phyloP scores from a whole-genome alignment of 2,113 vertebrate species.

The Tautogolabrus adspersus region DNA sequence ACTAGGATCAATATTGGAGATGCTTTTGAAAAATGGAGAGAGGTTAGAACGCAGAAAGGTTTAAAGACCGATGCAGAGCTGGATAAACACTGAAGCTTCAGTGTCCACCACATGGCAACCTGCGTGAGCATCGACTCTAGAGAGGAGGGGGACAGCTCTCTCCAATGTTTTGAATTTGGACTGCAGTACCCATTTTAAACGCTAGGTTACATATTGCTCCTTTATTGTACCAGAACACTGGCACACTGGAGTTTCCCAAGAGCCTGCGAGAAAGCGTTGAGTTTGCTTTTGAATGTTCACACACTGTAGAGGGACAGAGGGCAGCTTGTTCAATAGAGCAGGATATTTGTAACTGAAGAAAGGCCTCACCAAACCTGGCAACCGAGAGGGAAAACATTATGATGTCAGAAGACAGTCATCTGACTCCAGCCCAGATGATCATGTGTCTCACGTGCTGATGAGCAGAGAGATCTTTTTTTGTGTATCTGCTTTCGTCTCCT shows the following conservation, averaged over 20 bases:
- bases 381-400: neutral
- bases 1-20: no score
- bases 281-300: neutral
- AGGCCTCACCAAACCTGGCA: neutral
- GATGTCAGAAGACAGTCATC: neutral
- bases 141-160: no score
- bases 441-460: conserved; percentile 14
- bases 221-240: no score
- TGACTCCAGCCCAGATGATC: conserved; percentile 20
- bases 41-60: no score
- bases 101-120: no score
- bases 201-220: no score
- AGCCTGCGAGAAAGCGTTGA: neutral
- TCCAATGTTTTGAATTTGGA: no score
- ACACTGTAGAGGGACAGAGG: neutral
- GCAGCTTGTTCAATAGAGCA: neutral
- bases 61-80: no score
- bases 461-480: neutral
- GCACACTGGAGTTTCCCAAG: neutral
- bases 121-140: no score
- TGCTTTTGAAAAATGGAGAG: no score
- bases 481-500: neutral
- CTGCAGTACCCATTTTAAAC: no score
- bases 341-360: neutral
- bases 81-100: no score